These are phyloP conservation scores for Sesamia inferens DNA, from an alignment of 2,888 invertebrate species.

Conservation along the genomic window DNA sequence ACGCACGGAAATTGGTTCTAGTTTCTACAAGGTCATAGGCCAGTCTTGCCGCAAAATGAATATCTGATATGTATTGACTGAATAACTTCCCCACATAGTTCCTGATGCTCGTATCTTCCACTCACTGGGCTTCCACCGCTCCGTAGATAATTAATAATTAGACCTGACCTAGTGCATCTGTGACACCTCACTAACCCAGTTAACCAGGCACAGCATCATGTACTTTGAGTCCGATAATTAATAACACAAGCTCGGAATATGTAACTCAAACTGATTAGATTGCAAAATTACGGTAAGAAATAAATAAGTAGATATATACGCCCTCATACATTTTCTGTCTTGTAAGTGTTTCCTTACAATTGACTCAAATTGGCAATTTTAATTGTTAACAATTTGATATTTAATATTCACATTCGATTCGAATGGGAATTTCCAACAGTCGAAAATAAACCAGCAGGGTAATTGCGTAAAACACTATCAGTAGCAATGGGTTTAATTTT, in stretches of 20 bases:
- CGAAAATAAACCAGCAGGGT: too few species aligned
- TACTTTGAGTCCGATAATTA: slow-evolving; percentile 7
- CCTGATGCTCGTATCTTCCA: too few species aligned
- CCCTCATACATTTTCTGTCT: not conserved
- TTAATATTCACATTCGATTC: too few species aligned
- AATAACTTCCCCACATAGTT: too few species aligned
- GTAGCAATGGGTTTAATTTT: too few species aligned
- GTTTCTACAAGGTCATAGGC: too few species aligned
- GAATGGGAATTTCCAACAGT: too few species aligned
- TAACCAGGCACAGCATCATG: slow-evolving; percentile 10
- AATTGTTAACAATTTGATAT: not conserved
- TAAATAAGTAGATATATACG: not conserved
- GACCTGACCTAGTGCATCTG: slow-evolving; percentile 19
- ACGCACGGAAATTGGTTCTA: too few species aligned
- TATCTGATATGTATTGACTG: too few species aligned
- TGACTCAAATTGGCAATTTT: not conserved
- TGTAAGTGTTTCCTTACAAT: not conserved
- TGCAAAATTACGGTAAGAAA: slow-evolving; percentile 13
- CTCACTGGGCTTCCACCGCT: not conserved
- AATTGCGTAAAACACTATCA: too few species aligned
- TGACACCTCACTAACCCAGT: slow-evolving; percentile 2
- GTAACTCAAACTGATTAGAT: slow-evolving; percentile 31
- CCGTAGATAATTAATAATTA: slow-evolving; percentile 14
- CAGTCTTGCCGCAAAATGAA: not conserved
- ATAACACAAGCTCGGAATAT: not conserved